A percentile compares a stretch with the other conserved stretches of the same genome.
Conservation (phyloP, 64 coral and sea anemone species). For the Montipora cactus region DNA sequence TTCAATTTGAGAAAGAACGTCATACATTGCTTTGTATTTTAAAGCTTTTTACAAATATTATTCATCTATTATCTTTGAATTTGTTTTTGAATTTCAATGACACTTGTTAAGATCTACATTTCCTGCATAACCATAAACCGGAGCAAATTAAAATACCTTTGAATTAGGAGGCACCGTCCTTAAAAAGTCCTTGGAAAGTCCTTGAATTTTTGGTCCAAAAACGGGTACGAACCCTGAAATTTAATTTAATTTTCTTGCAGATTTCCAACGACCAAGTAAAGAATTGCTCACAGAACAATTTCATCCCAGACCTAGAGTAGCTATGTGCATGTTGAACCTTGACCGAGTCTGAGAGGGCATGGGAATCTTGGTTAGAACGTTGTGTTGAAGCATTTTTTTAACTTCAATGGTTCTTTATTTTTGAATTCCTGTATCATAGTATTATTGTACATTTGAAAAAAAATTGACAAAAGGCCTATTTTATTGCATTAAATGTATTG, state of each 20-base stretch:
- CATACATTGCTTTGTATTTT: too few relatives aligned
- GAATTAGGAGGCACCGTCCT: too few relatives aligned
- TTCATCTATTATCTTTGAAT: too few relatives aligned
- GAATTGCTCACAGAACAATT: not conserved
- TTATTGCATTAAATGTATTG: conserved; percentile 1
- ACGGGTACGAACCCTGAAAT: not conserved
- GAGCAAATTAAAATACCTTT: too few relatives aligned
- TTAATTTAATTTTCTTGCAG: conserved; percentile 2
- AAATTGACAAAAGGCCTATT: not conserved
- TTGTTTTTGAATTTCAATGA: too few relatives aligned
- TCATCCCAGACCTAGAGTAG: not conserved
- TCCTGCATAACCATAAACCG: too few relatives aligned
- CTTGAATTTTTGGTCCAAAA: too few relatives aligned
- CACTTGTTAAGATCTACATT: too few relatives aligned
- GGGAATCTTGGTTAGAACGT: not conserved
- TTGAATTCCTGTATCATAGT: not conserved
- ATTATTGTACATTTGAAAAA: not conserved
- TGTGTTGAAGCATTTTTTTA: not conserved
- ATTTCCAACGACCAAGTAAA: not conserved
- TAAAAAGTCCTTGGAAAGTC: too few relatives aligned
- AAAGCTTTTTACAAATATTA: too few relatives aligned
- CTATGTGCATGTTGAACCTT: not conserved
- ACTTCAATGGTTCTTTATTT: not conserved
- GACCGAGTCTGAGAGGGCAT: not conserved
- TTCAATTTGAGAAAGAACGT: too few relatives aligned